These are phyloP conservation scores for Onychomys arenicola DNA, from an alignment of 2,797 vertebrate species.

Conservation along the genomic window DNA sequence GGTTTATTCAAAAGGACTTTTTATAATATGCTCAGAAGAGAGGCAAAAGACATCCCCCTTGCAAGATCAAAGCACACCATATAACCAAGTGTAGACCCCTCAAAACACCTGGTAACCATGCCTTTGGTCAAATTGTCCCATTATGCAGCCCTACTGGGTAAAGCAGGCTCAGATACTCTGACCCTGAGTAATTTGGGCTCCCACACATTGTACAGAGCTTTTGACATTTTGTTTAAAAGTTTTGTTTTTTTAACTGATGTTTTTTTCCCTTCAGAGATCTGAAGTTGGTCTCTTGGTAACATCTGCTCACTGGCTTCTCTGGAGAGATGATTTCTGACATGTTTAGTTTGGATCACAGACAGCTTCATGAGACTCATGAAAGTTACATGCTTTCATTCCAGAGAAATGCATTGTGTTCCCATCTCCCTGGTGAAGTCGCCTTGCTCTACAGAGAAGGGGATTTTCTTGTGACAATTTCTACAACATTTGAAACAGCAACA, in stretches of 20 bases:
- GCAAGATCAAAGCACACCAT: too few relatives aligned
- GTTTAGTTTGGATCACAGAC: background rate
- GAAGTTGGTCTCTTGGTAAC: constrained; percentile 14
- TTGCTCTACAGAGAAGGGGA: background rate
- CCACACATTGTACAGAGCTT: background rate
- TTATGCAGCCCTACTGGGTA: too few relatives aligned
- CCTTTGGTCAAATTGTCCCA: too few relatives aligned
- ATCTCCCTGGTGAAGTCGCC: background rate
- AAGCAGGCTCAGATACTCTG: too few relatives aligned
- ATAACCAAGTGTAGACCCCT: too few relatives aligned
- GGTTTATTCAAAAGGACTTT: too few relatives aligned
- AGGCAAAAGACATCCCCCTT: too few relatives aligned
- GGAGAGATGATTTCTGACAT: constrained; percentile 27
- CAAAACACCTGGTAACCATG: too few relatives aligned
- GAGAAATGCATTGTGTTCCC: background rate
- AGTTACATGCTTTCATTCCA: background rate
- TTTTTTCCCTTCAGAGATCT: constrained; percentile 11
- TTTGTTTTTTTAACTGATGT: constrained; percentile 63
- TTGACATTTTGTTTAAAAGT: constrained; percentile 25
- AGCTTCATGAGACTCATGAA: constrained; percentile 47
- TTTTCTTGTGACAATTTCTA: background rate
- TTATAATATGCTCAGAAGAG: too few relatives aligned
- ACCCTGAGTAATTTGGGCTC: too few relatives aligned
- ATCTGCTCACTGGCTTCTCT: constrained; percentile 45
- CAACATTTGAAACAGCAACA: background rate